Base-by-base conservation (phyloP, 2,888 invertebrate genomes). In the Eupithecia centaureata region DNA sequence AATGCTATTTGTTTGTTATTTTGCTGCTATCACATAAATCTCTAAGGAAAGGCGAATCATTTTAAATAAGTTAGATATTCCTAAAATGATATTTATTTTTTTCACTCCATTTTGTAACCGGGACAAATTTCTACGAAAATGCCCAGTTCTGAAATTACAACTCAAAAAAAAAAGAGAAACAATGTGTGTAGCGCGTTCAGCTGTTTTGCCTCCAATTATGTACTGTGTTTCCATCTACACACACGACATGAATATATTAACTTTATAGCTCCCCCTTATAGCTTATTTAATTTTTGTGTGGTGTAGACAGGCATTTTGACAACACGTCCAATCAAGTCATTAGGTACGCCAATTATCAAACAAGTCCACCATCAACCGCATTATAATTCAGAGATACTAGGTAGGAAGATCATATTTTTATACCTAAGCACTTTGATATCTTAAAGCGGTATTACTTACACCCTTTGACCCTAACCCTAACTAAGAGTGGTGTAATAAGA, bases 381-480 rank as follows among this genome's bases (percentile, higher is more conserved):
- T 75, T 78, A 75, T 76, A 79, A 78, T 78, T 79, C 78, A 18
- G 69, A 77, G 75, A 77, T 76, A n/a, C n/a, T n/a, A n/a, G n/a
- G n/a, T n/a, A n/a, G n/a, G n/a, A n/a, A n/a, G n/a, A n/a, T n/a
- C n/a, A n/a, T n/a, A n/a, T n/a, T n/a, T n/a, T n/a, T n/a, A n/a
- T n/a, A n/a, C n/a, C n/a, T n/a, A n/a, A n/a, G n/a, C n/a, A n/a
- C n/a, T n/a, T n/a, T n/a, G n/a, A n/a, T n/a, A n/a, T n/a, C n/a
- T n/a, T n/a, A n/a, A 59, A 59, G 35, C 27, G 59, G 18, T 64
- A 35, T 28, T 5, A 57, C 30, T 13, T 13, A 57, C 47, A 57
- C 12, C 4, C 13, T 25, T 15, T 12, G 25, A 33, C 28, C 32
- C 47, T 22, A n/a, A n/a, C n/a, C n/a, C n/a, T n/a, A n/a, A n/a